Evolutionary conservation across 2,888 invertebrate genomes (phyloP).

Genomic region (Falcaria lacertinaria): DNA sequence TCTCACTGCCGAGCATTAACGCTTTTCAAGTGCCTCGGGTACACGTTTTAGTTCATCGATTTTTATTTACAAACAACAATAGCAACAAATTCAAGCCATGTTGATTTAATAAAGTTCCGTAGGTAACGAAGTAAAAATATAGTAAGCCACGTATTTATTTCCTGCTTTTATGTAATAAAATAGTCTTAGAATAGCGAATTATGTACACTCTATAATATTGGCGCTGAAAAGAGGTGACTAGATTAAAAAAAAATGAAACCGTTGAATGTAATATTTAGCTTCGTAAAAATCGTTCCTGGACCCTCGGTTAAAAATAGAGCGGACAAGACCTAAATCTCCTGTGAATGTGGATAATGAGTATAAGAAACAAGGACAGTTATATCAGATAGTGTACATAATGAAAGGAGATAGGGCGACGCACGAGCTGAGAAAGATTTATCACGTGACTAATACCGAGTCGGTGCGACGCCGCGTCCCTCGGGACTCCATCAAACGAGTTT

Average conservation of each 20-base stretch:
- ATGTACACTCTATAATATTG: no score
- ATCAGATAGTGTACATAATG: slow-evolving; percentile 46
- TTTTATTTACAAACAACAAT: neutral
- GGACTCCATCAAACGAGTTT: slow-evolving; percentile 78
- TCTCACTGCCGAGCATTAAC: slow-evolving; percentile 42
- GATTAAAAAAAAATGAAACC: no score
- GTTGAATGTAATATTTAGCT: no score
- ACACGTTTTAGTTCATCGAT: slow-evolving; percentile 15
- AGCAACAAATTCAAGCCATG: no score
- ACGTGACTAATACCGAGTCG: slow-evolving; percentile 75
- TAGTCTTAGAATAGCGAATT: no score
- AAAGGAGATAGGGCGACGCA: slow-evolving; percentile 57
- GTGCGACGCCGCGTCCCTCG: slow-evolving; percentile 71
- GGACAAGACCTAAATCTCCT: slow-evolving; percentile 51
- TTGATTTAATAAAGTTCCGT: no score
- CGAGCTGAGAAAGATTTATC: slow-evolving; percentile 70
- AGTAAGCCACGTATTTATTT: no score
- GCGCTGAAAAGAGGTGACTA: no score
- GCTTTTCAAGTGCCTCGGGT: slow-evolving; percentile 37
- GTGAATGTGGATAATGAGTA: slow-evolving; percentile 59
- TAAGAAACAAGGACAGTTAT: slow-evolving; percentile 52
- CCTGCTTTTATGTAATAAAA: no score
- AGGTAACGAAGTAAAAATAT: no score
- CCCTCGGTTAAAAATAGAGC: slow-evolving; percentile 47
- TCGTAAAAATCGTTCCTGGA: no score